Conservation (phyloP, 35 echinoderm and acorn worm genomes). For the Ophiothrix spiculata region DNA sequence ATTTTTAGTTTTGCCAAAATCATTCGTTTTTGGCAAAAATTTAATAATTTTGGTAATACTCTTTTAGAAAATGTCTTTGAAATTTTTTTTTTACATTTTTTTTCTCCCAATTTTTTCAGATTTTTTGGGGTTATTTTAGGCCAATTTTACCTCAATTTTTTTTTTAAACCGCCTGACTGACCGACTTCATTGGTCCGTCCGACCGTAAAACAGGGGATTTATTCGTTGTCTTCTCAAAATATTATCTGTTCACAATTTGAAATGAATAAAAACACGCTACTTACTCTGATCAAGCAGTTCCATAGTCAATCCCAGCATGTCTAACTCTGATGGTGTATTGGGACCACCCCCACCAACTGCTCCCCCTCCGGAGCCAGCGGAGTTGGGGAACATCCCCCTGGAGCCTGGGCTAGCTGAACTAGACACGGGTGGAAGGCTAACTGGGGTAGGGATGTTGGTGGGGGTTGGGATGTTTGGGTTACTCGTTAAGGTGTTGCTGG, state of each 20-base stretch:
- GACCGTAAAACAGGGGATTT: background rate
- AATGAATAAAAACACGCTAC: slow-evolving; percentile 1
- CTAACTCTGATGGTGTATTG: slow-evolving; percentile 20
- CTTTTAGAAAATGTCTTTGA: no score
- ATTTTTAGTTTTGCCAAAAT: no score
- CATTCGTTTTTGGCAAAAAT: no score
- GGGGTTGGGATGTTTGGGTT: slow-evolving; percentile 48
- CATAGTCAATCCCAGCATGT: slow-evolving; percentile 52
- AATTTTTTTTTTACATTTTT: no score
- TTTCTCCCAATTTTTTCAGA: no score
- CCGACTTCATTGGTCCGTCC: no score
- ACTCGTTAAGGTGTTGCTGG: background rate
- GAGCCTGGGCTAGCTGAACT: background rate
- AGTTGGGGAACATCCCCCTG: background rate
- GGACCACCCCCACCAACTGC: background rate
- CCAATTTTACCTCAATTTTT: no score
- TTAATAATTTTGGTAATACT: no score
- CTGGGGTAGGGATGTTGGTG: slow-evolving; percentile 31
- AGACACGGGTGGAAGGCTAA: slow-evolving; percentile 23
- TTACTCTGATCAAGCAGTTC: slow-evolving; percentile 58
- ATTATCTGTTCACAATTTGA: background rate
- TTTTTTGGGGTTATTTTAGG: no score
- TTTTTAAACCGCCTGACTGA: no score
- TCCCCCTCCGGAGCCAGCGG: background rate
- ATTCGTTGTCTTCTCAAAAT: background rate